Conservation (phyloP, 2,113 vertebrate species). For the Syrmaticus mikado region DNA sequence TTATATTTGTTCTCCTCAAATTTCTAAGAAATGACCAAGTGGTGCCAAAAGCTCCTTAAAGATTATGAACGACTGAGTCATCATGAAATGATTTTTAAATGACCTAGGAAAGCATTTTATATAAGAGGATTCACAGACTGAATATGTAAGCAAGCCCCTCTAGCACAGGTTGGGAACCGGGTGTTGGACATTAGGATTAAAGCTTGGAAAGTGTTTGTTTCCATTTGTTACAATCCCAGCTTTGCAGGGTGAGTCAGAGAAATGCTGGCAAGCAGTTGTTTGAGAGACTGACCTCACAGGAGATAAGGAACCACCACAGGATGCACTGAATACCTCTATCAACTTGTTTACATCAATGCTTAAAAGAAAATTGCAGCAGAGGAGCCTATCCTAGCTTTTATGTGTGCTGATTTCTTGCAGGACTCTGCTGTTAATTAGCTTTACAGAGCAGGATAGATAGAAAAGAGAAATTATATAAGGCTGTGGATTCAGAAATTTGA, state of each 20-base stretch:
- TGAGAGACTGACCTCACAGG: background rate
- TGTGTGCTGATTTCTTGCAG: background rate
- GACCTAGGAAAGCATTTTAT: slow-evolving; percentile 33
- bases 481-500: background rate
- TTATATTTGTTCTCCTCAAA: background rate
- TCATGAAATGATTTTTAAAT: slow-evolving; percentile 3
- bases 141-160: background rate
- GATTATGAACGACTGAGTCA: slow-evolving; percentile 25
- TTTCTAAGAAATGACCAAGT: background rate
- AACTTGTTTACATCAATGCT: background rate
- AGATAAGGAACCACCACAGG: background rate
- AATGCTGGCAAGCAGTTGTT: background rate
- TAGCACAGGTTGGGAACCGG: background rate
- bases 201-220: background rate
- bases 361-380: background rate
- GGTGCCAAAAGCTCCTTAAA: background rate
- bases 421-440: background rate
- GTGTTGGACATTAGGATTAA: background rate
- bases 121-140: background rate
- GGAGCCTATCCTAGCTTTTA: background rate
- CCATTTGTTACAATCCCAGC: background rate
- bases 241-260: slow-evolving; percentile 22
- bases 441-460: background rate
- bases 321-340: background rate
- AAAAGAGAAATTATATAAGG: background rate